phyloP scores from a whole-genome alignment of 1,140 invertebrate genomes.

The Papilio machaon region DNA sequence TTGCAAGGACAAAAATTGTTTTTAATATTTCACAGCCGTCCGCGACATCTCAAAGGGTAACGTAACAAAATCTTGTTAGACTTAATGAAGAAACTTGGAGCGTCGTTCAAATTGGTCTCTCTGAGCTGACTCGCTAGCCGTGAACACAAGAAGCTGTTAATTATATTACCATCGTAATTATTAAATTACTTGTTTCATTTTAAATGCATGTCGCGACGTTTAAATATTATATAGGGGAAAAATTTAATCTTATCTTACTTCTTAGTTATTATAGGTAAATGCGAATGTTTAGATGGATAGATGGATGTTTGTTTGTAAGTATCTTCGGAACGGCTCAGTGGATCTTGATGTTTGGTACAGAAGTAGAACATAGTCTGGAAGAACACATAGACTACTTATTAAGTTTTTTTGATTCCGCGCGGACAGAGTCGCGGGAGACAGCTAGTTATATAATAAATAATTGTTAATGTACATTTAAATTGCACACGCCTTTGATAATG shows the following conservation, averaged over 20 bases:
- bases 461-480: neutral
- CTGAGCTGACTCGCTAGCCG: slow-evolving; percentile 41
- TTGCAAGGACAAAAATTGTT: slow-evolving; percentile 49
- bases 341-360: no score
- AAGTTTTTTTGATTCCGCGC: no score
- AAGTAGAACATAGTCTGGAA: no score
- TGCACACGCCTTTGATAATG: no score
- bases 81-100: slow-evolving; percentile 73
- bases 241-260: neutral
- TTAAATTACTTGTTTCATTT: slow-evolving; percentile 30
- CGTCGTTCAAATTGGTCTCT: slow-evolving; percentile 68
- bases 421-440: no score
- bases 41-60: slow-evolving; percentile 62
- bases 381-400: no score
- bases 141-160: slow-evolving; percentile 13
- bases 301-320: no score
- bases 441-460: neutral
- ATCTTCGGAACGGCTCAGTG: no score
- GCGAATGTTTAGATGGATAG: no score
- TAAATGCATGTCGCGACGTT: neutral
- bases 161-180: slow-evolving; percentile 37
- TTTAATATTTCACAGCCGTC: slow-evolving; percentile 58
- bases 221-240: neutral
- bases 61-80: slow-evolving; percentile 70
- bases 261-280: no score